These are phyloP conservation scores for silkworm (Bombyx mori) DNA, from an alignment of 1,140 invertebrate species.

Conservation along the genomic window ASM3026992v2 NC_085124.1:5047001-5047500, in stretches of 20 bases:
- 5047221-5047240: not conserved
- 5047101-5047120: conserved; percentile 51
- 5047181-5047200: conserved; percentile 47
- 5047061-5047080: conserved; percentile 41
- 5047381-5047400: too few relatives aligned
- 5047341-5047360: too few relatives aligned
- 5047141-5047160: conserved; percentile 25
- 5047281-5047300: too few relatives aligned
- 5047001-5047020: conserved; percentile 25
- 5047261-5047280: not conserved
- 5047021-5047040: conserved; percentile 58
- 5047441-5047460: too few relatives aligned
- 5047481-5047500: too few relatives aligned
- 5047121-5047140: conserved; percentile 52
- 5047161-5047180: conserved; percentile 55
- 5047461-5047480: too few relatives aligned
- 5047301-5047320: too few relatives aligned
- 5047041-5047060: conserved; percentile 52
- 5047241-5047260: not conserved
- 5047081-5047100: conserved; percentile 58
- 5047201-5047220: not conserved
- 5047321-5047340: too few relatives aligned
- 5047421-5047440: too few relatives aligned
- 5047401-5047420: too few relatives aligned
- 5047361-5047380: too few relatives aligned